A percentile compares a stretch with the other conserved stretches of the same genome.
Evolutionary conservation across 2,888 invertebrate genomes (phyloP).

Genomic region (Drosophila buzzatii): DNA sequence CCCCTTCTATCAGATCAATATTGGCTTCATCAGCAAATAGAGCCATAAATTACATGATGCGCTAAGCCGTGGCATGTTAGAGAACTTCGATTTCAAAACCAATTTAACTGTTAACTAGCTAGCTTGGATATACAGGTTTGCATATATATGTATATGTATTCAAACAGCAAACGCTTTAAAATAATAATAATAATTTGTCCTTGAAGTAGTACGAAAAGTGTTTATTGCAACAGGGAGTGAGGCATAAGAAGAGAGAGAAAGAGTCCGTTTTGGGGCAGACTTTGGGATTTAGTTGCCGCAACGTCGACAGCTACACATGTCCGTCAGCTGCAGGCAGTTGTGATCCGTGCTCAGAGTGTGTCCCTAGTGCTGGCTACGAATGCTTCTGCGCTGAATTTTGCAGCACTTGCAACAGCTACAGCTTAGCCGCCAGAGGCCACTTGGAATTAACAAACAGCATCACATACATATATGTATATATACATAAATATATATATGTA

Average conservation of each 20-base stretch:
- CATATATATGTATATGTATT: neutral
- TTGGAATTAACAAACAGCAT: slow-evolving; percentile 76
- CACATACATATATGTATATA: neutral
- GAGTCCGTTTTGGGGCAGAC: neutral
- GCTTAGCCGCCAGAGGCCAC: slow-evolving; percentile 46
- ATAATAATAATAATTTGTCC: neutral
- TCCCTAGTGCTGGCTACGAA: neutral
- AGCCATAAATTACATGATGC: no score
- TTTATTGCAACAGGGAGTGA: no score
- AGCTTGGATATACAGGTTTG: neutral
- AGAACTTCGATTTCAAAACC: no score
- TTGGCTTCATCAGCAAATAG: no score
- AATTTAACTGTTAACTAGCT: no score
- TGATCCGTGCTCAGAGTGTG: slow-evolving; percentile 3
- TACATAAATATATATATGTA: neutral
- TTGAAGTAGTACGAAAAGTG: neutral
- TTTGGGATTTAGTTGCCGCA: slow-evolving; percentile 2
- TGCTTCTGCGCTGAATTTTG: slow-evolving; percentile 6
- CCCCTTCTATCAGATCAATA: no score
- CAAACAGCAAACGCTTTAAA: neutral
- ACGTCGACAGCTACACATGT: slow-evolving; percentile 20
- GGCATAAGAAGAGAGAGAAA: neutral
- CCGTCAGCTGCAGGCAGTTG: slow-evolving; percentile 12
- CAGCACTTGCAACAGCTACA: slow-evolving; percentile 23
- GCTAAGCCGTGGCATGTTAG: no score